These are phyloP conservation scores for Noturus placidus DNA, from an alignment of 2,113 vertebrate species.

Conservation along the genomic window DNA sequence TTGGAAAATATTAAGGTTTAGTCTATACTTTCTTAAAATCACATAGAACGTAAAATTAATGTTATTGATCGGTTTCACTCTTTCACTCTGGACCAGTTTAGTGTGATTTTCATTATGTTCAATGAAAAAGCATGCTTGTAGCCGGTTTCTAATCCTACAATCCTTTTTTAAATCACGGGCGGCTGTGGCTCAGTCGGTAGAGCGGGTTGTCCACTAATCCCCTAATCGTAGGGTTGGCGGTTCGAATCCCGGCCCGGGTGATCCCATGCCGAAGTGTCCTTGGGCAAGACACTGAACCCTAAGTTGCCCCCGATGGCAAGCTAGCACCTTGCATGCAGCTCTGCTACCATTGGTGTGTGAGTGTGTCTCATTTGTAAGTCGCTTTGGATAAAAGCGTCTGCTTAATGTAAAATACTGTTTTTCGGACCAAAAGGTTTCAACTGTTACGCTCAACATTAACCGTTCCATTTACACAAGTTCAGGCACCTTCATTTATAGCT, in stretches of 20 bases:
- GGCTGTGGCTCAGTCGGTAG: too few relatives aligned
- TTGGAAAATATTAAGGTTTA: background rate
- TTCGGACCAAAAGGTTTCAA: background rate
- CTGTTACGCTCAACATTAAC: background rate
- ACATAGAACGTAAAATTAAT: background rate
- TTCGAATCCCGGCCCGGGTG: too few relatives aligned
- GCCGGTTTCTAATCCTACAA: background rate
- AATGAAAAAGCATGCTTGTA: background rate
- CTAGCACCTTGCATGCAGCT: too few relatives aligned
- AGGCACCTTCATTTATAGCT: background rate
- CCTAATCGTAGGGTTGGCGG: too few relatives aligned
- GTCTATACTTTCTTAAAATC: background rate
- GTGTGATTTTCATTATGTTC: background rate
- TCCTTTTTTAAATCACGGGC: too few relatives aligned
- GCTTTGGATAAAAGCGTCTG: too few relatives aligned
- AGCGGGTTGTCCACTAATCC: too few relatives aligned
- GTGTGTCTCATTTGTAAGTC: too few relatives aligned
- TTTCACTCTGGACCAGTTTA: background rate
- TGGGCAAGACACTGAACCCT: too few relatives aligned
- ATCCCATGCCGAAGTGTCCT: too few relatives aligned
- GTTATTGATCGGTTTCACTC: background rate
- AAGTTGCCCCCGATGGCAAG: too few relatives aligned
- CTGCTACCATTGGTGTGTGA: too few relatives aligned
- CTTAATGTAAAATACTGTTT: background rate
- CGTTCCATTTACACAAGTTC: background rate